Conservation (phyloP, 2,797 vertebrate genomes). For the Gymnoscopelus microlampas region DNA sequence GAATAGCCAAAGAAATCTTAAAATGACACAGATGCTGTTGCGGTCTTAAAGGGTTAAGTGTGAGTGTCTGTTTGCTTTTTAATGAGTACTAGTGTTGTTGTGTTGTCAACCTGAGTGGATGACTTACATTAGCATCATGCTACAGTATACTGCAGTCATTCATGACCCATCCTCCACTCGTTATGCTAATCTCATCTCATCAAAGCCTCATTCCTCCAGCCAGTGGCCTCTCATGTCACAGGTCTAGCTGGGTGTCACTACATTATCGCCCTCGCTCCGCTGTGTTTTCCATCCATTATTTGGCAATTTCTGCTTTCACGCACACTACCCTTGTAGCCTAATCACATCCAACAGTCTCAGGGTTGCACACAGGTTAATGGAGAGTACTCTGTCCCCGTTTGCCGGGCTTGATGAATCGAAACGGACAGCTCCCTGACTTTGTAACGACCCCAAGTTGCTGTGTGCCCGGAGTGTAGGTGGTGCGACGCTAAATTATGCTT, state of each 20-base stretch:
- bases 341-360: conserved; percentile 6
- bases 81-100: too few relatives aligned
- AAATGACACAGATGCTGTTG: too few relatives aligned
- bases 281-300: conserved; percentile 21
- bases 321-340: neutral
- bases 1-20: too few relatives aligned
- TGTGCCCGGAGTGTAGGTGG: neutral
- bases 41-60: too few relatives aligned
- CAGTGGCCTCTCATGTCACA: neutral
- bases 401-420: conserved; percentile 16
- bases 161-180: too few relatives aligned
- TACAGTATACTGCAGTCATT: too few relatives aligned
- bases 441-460: conserved; percentile 17
- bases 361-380: conserved; percentile 18
- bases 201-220: neutral
- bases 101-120: too few relatives aligned
- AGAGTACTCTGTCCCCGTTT: conserved; percentile 16
- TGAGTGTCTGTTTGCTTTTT: too few relatives aligned
- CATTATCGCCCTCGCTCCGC: neutral
- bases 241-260: neutral
- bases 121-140: too few relatives aligned
- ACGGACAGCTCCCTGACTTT: conserved; percentile 27
- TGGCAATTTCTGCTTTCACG: conserved; percentile 14
- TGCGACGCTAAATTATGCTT: neutral
- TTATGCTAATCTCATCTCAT: neutral